Conservation (phyloP, 2,888 invertebrate species). For the Malachius bipustulatus region DNA sequence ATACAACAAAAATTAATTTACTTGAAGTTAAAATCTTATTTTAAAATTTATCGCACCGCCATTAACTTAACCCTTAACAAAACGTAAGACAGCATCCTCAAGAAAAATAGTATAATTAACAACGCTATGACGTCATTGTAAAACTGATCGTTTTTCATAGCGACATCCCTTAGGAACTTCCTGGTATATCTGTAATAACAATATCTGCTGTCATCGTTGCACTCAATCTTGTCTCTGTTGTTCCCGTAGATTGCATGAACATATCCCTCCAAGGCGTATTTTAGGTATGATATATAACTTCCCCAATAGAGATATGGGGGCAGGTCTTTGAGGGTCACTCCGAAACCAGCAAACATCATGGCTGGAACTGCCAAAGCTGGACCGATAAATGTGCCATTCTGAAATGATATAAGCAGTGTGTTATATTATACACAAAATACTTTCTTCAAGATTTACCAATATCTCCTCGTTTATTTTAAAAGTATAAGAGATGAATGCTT, state of each 20-base stretch:
- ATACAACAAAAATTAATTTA: no score
- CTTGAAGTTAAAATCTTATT: not conserved
- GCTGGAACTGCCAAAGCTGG: slow-evolving; percentile 86
- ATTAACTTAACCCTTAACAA: slow-evolving; percentile 68
- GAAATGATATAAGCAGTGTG: slow-evolving; percentile 22
- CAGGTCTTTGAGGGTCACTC: slow-evolving; percentile 77
- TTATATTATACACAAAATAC: slow-evolving; percentile 6
- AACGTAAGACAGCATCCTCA: slow-evolving; percentile 55
- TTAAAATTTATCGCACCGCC: slow-evolving; percentile 49
- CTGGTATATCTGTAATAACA: slow-evolving; percentile 75
- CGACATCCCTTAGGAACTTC: slow-evolving; percentile 72
- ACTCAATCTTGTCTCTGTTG: slow-evolving; percentile 61
- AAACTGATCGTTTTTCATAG: slow-evolving; percentile 69
- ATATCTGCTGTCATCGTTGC: slow-evolving; percentile 53
- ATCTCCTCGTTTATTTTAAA: no score
- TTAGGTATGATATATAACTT: slow-evolving; percentile 78
- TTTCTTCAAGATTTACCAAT: no score
- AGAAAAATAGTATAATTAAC: slow-evolving; percentile 50
- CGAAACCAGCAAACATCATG: slow-evolving; percentile 96
- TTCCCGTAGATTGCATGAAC: slow-evolving; percentile 76
- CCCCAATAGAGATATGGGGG: slow-evolving; percentile 84
- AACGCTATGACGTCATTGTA: slow-evolving; percentile 72
- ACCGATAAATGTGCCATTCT: slow-evolving; percentile 93
- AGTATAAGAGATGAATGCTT: no score
- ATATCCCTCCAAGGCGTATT: slow-evolving; percentile 83